These are phyloP conservation scores for Acinonyx jubatus DNA, from an alignment of 2,113 vertebrate genomes.

Conservation along the genomic window DNA sequence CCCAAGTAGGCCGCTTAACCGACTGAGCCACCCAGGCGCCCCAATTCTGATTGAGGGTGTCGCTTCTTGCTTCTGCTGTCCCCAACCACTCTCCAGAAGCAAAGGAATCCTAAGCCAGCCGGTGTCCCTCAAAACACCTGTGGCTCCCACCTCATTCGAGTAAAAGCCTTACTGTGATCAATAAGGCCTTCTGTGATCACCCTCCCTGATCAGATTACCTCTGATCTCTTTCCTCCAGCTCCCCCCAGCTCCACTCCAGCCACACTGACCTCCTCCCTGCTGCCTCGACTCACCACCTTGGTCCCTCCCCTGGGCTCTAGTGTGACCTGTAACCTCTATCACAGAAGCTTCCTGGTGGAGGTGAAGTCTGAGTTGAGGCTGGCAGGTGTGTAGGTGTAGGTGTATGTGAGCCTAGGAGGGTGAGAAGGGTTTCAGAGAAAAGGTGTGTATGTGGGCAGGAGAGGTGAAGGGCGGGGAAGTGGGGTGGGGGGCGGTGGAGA, in stretches of 20 bases:
- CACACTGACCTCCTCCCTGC: neutral
- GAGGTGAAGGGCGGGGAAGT: neutral
- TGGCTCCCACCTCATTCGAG: neutral
- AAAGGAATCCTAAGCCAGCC: neutral
- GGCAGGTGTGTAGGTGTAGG: neutral
- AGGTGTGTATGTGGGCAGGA: neutral
- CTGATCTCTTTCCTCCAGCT: too few species aligned
- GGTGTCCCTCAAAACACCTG: neutral
- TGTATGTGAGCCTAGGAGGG: neutral
- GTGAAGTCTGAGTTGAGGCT: neutral
- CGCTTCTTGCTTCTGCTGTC: neutral
- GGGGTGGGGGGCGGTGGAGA: neutral
- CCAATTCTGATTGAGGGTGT: too few species aligned
- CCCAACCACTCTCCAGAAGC: neutral
- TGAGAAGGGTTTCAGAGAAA: neutral
- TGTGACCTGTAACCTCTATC: neutral
- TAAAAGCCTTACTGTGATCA: neutral
- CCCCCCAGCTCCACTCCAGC: neutral
- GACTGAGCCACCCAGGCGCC: too few species aligned
- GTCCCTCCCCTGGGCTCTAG: neutral
- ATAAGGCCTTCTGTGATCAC: neutral
- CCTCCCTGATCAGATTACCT: neutral
- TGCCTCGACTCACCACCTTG: too few species aligned
- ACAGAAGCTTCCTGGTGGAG: neutral
- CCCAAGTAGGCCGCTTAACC: too few species aligned